A percentile compares a stretch with the other conserved stretches of the same genome.
These are phyloP conservation scores for Hymenopus coronatus DNA, from an alignment of 2,888 invertebrate species.

Conservation along the genomic window DNA sequence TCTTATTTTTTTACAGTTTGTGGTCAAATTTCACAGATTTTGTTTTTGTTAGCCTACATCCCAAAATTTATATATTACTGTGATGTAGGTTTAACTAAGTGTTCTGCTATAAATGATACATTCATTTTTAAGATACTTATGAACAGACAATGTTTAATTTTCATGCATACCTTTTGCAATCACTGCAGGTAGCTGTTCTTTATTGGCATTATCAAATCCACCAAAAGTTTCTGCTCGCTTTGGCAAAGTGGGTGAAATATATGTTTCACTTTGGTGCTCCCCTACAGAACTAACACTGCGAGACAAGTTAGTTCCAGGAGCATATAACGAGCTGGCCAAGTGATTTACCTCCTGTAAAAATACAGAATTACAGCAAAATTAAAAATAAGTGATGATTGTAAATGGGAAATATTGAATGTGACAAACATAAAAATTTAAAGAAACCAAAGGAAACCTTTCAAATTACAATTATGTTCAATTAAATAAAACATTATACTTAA, in stretches of 20 bases:
- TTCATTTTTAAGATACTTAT: too few species aligned
- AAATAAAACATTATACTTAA: too few species aligned
- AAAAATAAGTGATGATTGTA: background rate
- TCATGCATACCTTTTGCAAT: constrained; percentile 33
- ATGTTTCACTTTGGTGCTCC: constrained; percentile 83
- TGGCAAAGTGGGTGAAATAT: constrained; percentile 82
- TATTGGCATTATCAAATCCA: constrained; percentile 71
- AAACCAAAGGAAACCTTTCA: too few species aligned
- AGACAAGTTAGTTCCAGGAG: constrained; percentile 74
- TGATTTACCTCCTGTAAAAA: constrained; percentile 66
- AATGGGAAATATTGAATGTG: too few species aligned
- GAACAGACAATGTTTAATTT: background rate
- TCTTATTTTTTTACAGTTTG: too few species aligned
- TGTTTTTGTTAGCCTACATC: too few species aligned
- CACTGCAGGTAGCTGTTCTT: constrained; percentile 42
- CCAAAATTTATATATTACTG: too few species aligned
- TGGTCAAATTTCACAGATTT: too few species aligned
- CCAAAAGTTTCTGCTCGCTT: constrained; percentile 95
- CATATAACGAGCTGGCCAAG: constrained; percentile 70
- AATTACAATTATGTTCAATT: too few species aligned
- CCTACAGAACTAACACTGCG: constrained; percentile 92
- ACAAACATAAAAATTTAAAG: too few species aligned
- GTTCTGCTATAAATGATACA: too few species aligned
- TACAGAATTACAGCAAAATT: background rate
- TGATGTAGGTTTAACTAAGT: too few species aligned